Base-by-base conservation (phyloP, 2,797 vertebrate genomes). In the Parotocinclus haroldoi region DNA sequence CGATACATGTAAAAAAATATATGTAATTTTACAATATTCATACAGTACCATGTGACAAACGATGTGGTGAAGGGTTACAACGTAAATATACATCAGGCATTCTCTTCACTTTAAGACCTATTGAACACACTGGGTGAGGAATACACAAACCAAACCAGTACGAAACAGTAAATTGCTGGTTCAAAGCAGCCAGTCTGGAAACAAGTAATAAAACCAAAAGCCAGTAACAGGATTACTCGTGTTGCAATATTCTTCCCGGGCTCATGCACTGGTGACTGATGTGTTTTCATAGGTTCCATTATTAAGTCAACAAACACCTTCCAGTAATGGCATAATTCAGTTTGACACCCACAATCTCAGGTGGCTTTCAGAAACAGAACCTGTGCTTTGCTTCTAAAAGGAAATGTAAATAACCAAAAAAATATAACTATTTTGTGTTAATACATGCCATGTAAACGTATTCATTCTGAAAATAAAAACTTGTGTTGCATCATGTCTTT, bases 1-100 rank as follows among this genome's bases (percentile, higher is more conserved):
- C 84, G 79, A 85, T 84, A 85, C 71, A 74, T 80, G 83, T 90
- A 91, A 90, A 91, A 91, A 90, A 89, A 89, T 90, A 90, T 88
- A 90, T 84, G 83, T 87, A 82, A 85, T 89, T 83, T 89, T 89
- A 89, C 88, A 87, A 86, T 83, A 77, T 81, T 78, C 76, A 76
- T 88, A 90, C 87, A 87, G 83, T 84, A 89, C 86, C 80, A 80
- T 81, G 81, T 80, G 74, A 85, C 84, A 81, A 84, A 87, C 77
- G 10, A 80, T 78, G 81, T 73, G 44, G 68, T 68, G 69, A 63
- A 19, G 12, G 58, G 72, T 62, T 63, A 77, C 63, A 75, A 88
- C 80, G 61, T 71, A 78, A 76, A 83, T 85, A 79, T 74, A 88
- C 83, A 85, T 73, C 74, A 72, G 79, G 82, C 83, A 74, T 75